A percentile compares a stretch with the other conserved stretches of the same genome.
phyloP scores from a whole-genome alignment of 1,140 invertebrate species.

The Globodera ellingtonae region DNA sequence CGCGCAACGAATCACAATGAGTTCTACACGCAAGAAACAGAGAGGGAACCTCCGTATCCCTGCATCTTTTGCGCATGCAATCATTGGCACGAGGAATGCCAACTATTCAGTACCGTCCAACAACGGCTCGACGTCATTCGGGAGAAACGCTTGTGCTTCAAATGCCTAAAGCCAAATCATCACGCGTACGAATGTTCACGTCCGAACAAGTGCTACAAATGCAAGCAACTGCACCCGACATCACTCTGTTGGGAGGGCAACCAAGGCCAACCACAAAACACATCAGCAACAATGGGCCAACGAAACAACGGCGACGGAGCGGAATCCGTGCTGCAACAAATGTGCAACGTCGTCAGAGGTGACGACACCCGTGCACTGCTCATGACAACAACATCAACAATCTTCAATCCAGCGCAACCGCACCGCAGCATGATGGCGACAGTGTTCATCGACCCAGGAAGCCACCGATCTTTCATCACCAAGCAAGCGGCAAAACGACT shows the following conservation, averaged over 20 bases:
- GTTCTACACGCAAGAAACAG: no score
- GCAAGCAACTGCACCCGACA: no score
- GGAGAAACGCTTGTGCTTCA: neutral
- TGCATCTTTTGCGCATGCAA: neutral
- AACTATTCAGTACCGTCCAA: neutral
- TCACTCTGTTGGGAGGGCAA: neutral
- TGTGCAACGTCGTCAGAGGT: neutral
- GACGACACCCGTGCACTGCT: neutral
- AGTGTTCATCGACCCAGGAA: conserved; percentile 1
- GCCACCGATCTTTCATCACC: neutral
- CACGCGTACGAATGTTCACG: neutral
- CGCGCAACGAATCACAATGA: no score
- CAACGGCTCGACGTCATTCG: neutral
- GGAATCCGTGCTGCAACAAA: no score
- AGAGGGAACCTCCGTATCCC: neutral
- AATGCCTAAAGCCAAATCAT: conserved; percentile 1
- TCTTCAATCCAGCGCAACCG: no score
- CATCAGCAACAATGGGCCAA: neutral
- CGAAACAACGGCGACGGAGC: neutral
- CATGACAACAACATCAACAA: neutral
- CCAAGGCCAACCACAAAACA: neutral
- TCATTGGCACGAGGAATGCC: neutral
- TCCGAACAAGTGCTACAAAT: neutral
- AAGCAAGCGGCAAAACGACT: neutral
- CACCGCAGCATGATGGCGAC: neutral